Percentiles rank a stretch among this genome's conserved stretches.
Evolutionary conservation across 2,113 vertebrate species (phyloP).

Genomic region (Sula dactylatra): DNA sequence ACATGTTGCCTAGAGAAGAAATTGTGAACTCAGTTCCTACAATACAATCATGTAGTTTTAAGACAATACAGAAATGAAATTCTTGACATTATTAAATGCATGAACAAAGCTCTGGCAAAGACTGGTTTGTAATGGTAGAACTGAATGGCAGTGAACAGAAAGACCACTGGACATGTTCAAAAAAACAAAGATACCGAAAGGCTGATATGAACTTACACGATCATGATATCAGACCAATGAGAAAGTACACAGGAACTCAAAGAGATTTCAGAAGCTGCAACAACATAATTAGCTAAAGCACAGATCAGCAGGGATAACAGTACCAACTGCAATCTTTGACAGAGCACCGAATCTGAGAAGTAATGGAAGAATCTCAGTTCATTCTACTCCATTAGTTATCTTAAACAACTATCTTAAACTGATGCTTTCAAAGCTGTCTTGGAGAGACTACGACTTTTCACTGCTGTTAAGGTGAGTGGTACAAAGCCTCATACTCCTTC

Average conservation of each 20-base stretch:
- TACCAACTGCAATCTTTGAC: background rate
- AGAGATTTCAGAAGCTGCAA: background rate
- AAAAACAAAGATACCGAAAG: background rate
- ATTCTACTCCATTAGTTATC: background rate
- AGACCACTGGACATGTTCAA: background rate
- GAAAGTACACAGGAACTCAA: background rate
- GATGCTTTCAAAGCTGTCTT: background rate
- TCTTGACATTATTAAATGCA: background rate
- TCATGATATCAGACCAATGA: background rate
- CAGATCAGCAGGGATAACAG: background rate
- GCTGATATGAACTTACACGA: rapidly evolving
- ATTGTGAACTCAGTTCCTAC: background rate
- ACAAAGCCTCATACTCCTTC: background rate
- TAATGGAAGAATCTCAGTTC: background rate
- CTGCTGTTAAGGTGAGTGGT: background rate
- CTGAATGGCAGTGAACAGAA: background rate
- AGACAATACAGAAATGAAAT: background rate
- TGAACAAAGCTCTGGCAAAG: background rate
- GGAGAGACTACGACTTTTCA: background rate
- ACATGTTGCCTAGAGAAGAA: background rate
- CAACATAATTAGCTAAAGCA: background rate
- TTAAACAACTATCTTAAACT: background rate
- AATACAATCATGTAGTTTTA: background rate
- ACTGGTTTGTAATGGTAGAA: background rate
- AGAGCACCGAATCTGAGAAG: background rate